Conservation (phyloP, 2,113 vertebrate genomes). For the Erythrocercus mccallii region DNA sequence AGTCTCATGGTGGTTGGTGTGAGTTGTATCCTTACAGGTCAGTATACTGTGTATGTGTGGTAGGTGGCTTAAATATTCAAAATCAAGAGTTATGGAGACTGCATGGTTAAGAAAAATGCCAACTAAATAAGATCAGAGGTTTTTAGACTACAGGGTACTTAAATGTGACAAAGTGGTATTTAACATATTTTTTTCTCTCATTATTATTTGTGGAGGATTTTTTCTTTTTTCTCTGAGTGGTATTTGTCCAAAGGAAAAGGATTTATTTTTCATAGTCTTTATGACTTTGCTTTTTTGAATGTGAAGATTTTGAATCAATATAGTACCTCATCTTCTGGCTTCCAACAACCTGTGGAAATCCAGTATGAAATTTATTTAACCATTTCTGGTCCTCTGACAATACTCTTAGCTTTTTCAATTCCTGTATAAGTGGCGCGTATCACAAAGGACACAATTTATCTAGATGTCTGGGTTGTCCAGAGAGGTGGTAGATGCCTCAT, state of each 20-base stretch:
- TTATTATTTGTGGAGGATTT: neutral
- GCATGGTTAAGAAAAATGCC: neutral
- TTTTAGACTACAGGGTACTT: neutral
- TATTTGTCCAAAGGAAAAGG: neutral
- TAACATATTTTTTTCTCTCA: neutral
- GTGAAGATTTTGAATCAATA: neutral
- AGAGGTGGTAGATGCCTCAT: neutral
- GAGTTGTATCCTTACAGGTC: neutral
- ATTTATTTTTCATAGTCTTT: neutral
- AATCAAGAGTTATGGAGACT: neutral
- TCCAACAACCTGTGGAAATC: neutral
- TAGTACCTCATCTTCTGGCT: neutral
- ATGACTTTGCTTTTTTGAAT: neutral
- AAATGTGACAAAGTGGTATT: neutral
- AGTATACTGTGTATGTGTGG: neutral
- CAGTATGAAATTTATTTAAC: neutral
- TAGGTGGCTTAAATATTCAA: neutral
- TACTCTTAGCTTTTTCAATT: neutral
- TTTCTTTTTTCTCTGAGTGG: neutral
- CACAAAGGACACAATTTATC: neutral
- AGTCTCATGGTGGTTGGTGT: accelerated
- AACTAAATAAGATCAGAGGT: neutral
- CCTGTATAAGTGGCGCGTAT: neutral
- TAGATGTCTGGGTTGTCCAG: neutral
- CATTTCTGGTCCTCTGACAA: neutral